Percentiles rank a stretch among this genome's conserved stretches.
phyloP scores from a whole-genome alignment of 1,140 invertebrate genomes.

The Aphelenchoides besseyi region DNA sequence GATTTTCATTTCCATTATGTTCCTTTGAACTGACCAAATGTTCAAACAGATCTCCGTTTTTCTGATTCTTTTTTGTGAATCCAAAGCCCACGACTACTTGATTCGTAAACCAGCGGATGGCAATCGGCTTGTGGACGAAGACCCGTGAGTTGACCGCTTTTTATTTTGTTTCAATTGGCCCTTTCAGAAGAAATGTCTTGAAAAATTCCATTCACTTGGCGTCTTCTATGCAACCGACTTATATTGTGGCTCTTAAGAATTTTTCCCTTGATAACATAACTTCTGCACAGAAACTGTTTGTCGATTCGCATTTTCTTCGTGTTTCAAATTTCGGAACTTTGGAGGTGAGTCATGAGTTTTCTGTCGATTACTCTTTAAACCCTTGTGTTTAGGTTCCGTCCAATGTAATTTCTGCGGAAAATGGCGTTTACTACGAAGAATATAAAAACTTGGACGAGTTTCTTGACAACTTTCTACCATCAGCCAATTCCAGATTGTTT shows the following conservation, averaged over 20 bases:
- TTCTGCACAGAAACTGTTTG: not conserved
- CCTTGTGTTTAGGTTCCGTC: not conserved
- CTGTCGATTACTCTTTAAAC: not conserved
- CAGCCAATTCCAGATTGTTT: not conserved
- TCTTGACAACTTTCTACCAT: not conserved
- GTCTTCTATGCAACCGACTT: not conserved
- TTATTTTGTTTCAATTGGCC: no score
- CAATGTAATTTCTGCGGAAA: not conserved
- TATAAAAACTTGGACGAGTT: not conserved
- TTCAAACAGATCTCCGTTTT: no score
- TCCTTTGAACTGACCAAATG: no score
- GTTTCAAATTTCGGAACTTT: not conserved
- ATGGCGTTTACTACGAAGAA: not conserved
- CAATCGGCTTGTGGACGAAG: no score
- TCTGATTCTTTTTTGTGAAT: no score
- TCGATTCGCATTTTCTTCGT: not conserved
- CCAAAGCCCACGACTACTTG: no score
- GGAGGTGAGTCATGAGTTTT: constrained; percentile 4
- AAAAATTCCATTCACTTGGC: not conserved
- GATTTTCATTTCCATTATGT: no score
- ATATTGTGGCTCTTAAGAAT: not conserved
- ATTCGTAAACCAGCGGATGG: no score
- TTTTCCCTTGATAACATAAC: not conserved
- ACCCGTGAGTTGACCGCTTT: constrained; percentile 1
- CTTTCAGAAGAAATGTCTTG: not conserved